Evolutionary conservation across 2,888 invertebrate genomes (phyloP), one percentile per base, ranked within the genome.

Genomic region (Melanophora roralis): DNA sequence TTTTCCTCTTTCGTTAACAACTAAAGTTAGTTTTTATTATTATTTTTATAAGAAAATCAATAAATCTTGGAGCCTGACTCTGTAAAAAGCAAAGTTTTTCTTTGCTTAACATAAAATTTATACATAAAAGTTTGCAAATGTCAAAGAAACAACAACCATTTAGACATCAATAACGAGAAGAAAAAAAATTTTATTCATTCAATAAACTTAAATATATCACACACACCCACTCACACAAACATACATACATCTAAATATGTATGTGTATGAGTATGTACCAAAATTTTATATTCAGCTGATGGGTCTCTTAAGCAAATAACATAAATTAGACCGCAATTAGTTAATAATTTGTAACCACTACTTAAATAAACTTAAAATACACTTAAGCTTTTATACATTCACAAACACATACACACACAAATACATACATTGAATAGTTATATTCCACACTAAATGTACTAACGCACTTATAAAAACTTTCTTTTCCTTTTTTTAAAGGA

Each of bases 331-430:
- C 72, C 76, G 49, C 76, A 80, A 80, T 80, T 76, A 80, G 76
- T 80, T 80, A 80, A 80, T 80, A 80, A 80, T 76, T 76, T 80
- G 76, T 57, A 80, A 73, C 80, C 80, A 73, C 68, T 27, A 73
- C 68, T 76, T 72, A 68, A 76, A 64, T 76, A 51, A 80, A 76
- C 80, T 80, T 80, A 57, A 79, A 74, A 65, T 65, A 65, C 64
- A 79, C 69, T 72, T 55, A 23, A 55, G 27, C 27, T n/a, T n/a
- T n/a, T n/a, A 6, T 27, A 27, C 27, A 27, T 6, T 27, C 27
- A 6, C 27, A 62, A 49, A 74, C 14, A 40, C 9, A 47, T 14
- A 21, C 21, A 14, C 7, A 12, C 32, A 12, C 21, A 74, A 47
- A 36, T 21, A 62, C 34, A 60, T 9, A 23, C n/a, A 19, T 27